Conservation (phyloP, 2,797 vertebrate species). For the Lagorchestes hirsutus region DNA sequence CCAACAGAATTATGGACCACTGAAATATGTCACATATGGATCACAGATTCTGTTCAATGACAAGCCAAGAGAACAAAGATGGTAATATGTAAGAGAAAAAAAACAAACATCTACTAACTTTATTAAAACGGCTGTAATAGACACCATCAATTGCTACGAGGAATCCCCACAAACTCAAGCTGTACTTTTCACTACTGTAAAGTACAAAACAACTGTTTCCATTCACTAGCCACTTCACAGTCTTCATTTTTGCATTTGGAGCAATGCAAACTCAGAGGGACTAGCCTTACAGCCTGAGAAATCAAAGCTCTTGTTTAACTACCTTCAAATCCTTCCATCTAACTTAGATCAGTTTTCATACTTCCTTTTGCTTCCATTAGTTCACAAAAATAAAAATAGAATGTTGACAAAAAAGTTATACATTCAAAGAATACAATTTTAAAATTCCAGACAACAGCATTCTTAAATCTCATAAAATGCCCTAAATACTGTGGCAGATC, state of each 20-base stretch:
- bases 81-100: not conserved
- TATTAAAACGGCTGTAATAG: not conserved
- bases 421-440: not conserved
- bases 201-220: conserved; percentile 13
- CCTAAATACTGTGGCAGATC: not conserved
- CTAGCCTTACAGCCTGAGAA: conserved; percentile 35
- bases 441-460: conserved; percentile 2
- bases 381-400: not conserved
- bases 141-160: conserved; percentile 15
- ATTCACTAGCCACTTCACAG: not conserved
- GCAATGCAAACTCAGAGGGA: not conserved
- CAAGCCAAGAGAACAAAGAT: not conserved
- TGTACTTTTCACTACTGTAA: conserved; percentile 15
- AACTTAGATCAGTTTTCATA: not conserved
- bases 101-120: not conserved
- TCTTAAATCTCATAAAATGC: conserved; percentile 38
- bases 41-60: conserved; percentile 33
- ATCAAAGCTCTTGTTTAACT: conserved; percentile 25
- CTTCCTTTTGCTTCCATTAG: not conserved
- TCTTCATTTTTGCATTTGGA: conserved; percentile 8
- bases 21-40: not conserved
- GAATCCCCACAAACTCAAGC: conserved; percentile 5
- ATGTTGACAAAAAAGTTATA: not conserved
- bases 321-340: conserved; percentile 22
- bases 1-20: not conserved